phyloP scores from a whole-genome alignment of 2,113 vertebrate species.

The Conger conger region DNA sequence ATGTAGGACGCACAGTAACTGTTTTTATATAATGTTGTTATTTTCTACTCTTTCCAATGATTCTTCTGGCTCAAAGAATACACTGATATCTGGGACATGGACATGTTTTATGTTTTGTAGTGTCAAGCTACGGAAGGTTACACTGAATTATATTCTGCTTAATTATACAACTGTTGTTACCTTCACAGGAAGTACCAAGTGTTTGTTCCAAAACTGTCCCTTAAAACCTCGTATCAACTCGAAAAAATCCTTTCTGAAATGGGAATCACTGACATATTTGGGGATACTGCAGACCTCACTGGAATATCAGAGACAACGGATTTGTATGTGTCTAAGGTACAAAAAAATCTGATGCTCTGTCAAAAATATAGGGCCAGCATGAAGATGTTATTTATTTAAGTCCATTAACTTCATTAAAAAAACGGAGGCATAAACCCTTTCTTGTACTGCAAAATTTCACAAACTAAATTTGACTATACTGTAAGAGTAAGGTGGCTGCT shows the following conservation, averaged over 20 bases:
- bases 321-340: conserved; percentile 72
- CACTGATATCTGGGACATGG: too few relatives aligned
- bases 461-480: neutral
- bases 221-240: conserved; percentile 72
- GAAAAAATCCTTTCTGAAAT: conserved; percentile 62
- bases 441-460: neutral
- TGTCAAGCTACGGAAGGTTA: too few relatives aligned
- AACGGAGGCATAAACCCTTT: neutral
- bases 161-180: neutral
- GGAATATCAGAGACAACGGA: conserved; percentile 59
- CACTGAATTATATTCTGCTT: neutral
- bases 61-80: too few relatives aligned
- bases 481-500: neutral
- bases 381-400: too few relatives aligned
- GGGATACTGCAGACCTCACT: conserved; percentile 66
- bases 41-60: too few relatives aligned
- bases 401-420: neutral
- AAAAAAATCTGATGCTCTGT: neutral
- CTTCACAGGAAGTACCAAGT: conserved; percentile 56
- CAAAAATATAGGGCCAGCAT: neutral
- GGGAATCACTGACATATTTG: conserved; percentile 78
- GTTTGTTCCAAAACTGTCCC: conserved; percentile 76
- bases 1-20: too few relatives aligned
- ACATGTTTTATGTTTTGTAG: too few relatives aligned
- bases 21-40: too few relatives aligned